These are phyloP conservation scores for Mythimna impura DNA, from an alignment of 2,888 invertebrate species.

Conservation along the genomic window DNA sequence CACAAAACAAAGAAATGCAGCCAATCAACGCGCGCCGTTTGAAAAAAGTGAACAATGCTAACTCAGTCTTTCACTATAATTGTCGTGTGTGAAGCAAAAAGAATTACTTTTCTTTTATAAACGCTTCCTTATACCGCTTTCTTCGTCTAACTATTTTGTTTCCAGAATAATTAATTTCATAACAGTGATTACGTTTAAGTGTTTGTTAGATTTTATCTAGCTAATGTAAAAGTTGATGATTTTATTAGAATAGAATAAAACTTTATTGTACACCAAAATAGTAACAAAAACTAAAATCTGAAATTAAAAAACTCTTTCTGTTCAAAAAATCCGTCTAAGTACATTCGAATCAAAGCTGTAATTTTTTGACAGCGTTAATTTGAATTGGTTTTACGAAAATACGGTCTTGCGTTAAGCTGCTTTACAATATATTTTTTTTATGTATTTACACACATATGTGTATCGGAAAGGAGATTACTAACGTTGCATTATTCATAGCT, in stretches of 20 bases:
- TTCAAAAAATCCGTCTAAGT: too few species aligned
- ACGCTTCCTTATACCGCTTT: slow-evolving; percentile 81
- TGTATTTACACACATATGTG: not conserved
- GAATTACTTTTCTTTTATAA: slow-evolving; percentile 86
- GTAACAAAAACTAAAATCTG: too few species aligned
- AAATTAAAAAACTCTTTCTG: not conserved
- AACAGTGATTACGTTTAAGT: slow-evolving; percentile 9
- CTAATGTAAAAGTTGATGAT: not conserved
- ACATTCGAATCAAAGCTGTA: too few species aligned
- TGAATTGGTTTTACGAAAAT: too few species aligned
- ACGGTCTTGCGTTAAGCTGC: not conserved
- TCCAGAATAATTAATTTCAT: slow-evolving; percentile 40
- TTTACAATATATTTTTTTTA: not conserved
- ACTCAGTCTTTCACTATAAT: slow-evolving; percentile 84
- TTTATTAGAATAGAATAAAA: too few species aligned
- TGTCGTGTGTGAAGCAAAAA: slow-evolving; percentile 75
- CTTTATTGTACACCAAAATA: too few species aligned
- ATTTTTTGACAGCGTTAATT: too few species aligned
- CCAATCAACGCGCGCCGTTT: slow-evolving; percentile 68
- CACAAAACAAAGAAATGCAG: slow-evolving; percentile 67
- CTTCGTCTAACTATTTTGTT: slow-evolving; percentile 60
- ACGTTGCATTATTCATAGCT: slow-evolving; percentile 53
- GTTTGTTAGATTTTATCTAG: slow-evolving; percentile 14
- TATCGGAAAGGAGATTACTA: slow-evolving; percentile 42
- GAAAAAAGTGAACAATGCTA: slow-evolving; percentile 80